Conservation (phyloP, 2,888 invertebrate genomes). For the Agapostemon virescens region DNA sequence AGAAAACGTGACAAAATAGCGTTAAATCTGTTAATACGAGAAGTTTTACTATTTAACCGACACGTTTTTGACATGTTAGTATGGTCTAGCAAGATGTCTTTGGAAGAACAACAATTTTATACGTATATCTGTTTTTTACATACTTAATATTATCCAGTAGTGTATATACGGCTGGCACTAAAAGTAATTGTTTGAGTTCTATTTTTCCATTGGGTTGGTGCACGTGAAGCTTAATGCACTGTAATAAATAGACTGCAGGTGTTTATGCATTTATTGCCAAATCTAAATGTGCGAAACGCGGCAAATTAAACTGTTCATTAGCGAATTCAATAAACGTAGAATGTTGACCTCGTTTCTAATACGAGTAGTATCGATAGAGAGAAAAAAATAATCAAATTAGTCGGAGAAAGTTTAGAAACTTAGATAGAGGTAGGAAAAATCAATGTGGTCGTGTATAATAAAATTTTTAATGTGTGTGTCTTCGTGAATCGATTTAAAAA, state of each 20-base stretch:
- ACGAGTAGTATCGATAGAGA: background rate
- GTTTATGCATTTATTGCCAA: background rate
- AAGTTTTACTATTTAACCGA: slow-evolving; percentile 30
- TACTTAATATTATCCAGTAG: slow-evolving; percentile 40
- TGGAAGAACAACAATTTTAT: slow-evolving; percentile 47
- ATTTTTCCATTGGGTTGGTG: background rate
- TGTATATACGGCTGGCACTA: slow-evolving; percentile 39
- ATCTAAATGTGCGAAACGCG: slow-evolving; percentile 2
- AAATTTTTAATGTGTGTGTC: slow-evolving; percentile 2
- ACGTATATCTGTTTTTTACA: slow-evolving; percentile 52
- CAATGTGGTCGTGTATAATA: background rate
- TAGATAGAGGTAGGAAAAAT: slow-evolving; percentile 2
- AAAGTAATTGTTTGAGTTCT: slow-evolving; percentile 4
- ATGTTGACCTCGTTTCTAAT: background rate
- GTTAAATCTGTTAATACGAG: slow-evolving; percentile 34
- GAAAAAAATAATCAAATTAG: background rate
- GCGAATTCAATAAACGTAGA: background rate
- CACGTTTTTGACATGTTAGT: slow-evolving; percentile 33
- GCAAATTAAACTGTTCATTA: background rate
- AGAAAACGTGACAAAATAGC: slow-evolving; percentile 36
- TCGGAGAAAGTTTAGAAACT: background rate
- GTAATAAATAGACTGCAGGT: background rate
- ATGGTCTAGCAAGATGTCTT: slow-evolving; percentile 34
- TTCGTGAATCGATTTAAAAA: too few relatives aligned
- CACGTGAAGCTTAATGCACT: slow-evolving; percentile 4